Base-by-base conservation (phyloP, 2,113 vertebrate species). In the Aldabrachelys gigantea region DNA sequence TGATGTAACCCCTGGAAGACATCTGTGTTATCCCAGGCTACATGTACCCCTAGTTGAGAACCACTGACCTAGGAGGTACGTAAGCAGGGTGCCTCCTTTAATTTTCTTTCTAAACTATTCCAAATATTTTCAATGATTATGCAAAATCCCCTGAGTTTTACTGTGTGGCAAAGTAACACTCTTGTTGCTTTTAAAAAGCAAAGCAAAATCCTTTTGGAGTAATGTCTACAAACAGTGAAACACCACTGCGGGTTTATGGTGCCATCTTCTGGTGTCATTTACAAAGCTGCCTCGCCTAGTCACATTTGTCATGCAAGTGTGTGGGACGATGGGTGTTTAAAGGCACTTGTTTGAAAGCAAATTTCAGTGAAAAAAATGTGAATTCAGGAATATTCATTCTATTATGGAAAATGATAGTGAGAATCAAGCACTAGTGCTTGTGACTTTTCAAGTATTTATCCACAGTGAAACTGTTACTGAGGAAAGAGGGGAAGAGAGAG, bases 231-330 rank as follows among this genome's bases (percentile, higher is more conserved):
- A 97, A 94, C 94, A 93, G 97, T 96, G 96, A 94, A 97, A 80
- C 14, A 65, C 49, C 96, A 97, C 17, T 22, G 4, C 94, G 24
- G 80, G 96, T 90, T 11, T 44, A 16, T 88, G 96, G 96, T 97
- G 95, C 95, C 93, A 93, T 11, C 95, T 96, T 78, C 96, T 92
- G 86, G 91, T 86, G 81, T 93, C 96, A 49, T 92, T 96, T 85
- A 4, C 75, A 17, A 29, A 87, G 80, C 89, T 82, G 65, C 22
- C 89, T 14, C 3, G 50, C 8, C 79, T 41, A 69, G 8, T 4
- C 88, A 53, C 25, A 80, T 91, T 54, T 82, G 24, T 82, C 95
- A 29, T 85, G 87, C 80, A 85, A 89, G 52, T 11, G 47, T 50
- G 10, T 54, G 85, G 91, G 82, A 80, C 1, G 54, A 49, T 88